Evolutionary conservation across 1,140 invertebrate genomes (phyloP), one percentile per base, ranked within the genome.

Genomic region (Palaemon carinicauda): DNA sequence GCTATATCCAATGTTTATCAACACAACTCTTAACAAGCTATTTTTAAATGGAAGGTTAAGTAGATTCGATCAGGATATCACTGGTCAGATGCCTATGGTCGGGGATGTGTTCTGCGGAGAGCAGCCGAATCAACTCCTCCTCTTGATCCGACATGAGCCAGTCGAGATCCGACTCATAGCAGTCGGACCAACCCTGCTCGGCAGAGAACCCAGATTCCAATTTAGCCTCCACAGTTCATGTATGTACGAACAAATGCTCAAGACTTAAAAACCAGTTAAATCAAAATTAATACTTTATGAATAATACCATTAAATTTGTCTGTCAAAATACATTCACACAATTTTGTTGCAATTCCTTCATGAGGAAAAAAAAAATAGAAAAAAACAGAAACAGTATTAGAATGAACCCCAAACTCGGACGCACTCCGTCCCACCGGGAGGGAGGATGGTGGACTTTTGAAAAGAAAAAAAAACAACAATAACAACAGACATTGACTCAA

Each of bases 111-210:
- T 92, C 91, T 60, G 90, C 89, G 87, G 90, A 91, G 90, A 94
- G 93, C 89, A 95, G 92, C 90, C 94, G 94, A 90, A 96, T 93
- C 78, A 96, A 92, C 92, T 96, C 95, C 89, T 96, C 95, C 91
- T 96, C 95, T 92, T 96, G 95, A 91, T 96, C 95, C 51, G 95
- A 96, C 89, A 95, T 94, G 91, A 95, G 94, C 93, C 95, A 94
- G 91, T 96, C 95, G 74, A 82, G 80, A 79, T 89, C 89, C 51
- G 87, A 88, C 89, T 89, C 89, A 78, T 82, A 81, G 77, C 81
- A 87, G 85, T 87, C 85, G 29, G 85, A 87, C 85, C 85, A 87
- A 75, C 78, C 79, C 85, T 87, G 85, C 65, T 75, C 54, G 85
- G 85, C 85, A 87, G 85, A 87, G 85, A 87, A 87, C 85, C 85